Percentiles rank a stretch among this genome's conserved stretches.
Evolutionary conservation across 2,113 vertebrate genomes (phyloP).

Genomic region (Oryzias woworae): DNA sequence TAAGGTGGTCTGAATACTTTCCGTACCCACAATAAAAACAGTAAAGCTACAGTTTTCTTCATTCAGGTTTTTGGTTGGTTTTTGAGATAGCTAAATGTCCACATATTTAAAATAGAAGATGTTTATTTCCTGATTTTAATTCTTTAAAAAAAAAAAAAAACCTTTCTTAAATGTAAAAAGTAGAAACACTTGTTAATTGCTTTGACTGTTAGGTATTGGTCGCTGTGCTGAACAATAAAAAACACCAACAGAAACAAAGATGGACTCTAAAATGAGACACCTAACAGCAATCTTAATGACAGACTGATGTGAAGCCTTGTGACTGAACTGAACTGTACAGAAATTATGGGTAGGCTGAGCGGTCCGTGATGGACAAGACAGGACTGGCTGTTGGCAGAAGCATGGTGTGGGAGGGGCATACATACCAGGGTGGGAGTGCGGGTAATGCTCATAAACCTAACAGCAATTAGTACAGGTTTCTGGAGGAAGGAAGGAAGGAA

Average conservation of each 20-base stretch:
- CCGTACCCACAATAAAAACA: too few species aligned
- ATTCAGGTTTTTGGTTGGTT: too few species aligned
- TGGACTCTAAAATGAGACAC: slow-evolving; percentile 24
- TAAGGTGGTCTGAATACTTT: too few species aligned
- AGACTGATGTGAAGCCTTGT: slow-evolving; percentile 7
- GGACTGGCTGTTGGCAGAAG: slow-evolving; percentile 30
- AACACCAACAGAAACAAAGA: slow-evolving; percentile 9
- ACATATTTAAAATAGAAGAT: too few species aligned
- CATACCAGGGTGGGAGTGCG: slow-evolving; percentile 84
- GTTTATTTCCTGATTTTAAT: too few species aligned
- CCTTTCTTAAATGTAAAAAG: too few species aligned
- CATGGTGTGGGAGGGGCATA: slow-evolving; percentile 63
- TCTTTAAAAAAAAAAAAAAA: too few species aligned
- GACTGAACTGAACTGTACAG: slow-evolving; percentile 12
- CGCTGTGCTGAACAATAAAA: too few species aligned
- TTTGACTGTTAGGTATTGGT: too few species aligned
- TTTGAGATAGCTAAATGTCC: too few species aligned
- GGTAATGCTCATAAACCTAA: slow-evolving; percentile 99
- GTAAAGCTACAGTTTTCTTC: too few species aligned
- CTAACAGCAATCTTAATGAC: not conserved
- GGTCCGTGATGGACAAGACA: slow-evolving; percentile 44
- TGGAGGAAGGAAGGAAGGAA: slow-evolving; percentile 80
- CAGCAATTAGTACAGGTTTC: slow-evolving; percentile 98
- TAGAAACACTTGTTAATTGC: too few species aligned
- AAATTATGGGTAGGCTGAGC: slow-evolving; percentile 30